These are phyloP conservation scores for Eulemur rubriventer DNA, from an alignment of 2,797 vertebrate species.

Conservation along the genomic window DNA sequence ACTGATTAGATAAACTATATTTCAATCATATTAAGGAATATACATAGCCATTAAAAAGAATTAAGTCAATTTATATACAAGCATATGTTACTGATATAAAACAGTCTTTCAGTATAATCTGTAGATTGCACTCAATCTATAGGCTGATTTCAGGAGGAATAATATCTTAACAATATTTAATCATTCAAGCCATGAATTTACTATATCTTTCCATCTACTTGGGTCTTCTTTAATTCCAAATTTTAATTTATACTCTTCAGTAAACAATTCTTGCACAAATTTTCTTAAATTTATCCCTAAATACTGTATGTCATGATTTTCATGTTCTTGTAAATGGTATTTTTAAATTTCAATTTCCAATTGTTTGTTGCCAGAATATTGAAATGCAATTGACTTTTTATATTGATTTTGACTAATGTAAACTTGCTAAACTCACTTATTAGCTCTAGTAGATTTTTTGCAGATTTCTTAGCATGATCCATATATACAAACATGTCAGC, in stretches of 20 bases:
- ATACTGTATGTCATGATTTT: conserved; percentile 15
- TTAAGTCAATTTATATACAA: conserved; percentile 18
- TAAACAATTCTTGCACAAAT: not conserved
- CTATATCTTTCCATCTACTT: conserved; percentile 43
- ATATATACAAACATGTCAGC: not conserved
- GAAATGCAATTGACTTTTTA: conserved; percentile 40
- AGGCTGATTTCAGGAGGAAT: conserved; percentile 7
- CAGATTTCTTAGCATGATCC: conserved; percentile 23
- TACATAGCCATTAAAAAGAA: conserved; percentile 17
- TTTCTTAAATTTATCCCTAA: conserved; percentile 46
- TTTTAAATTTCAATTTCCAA: conserved; percentile 21
- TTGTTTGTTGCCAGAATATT: conserved; percentile 34
- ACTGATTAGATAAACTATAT: conserved; percentile 11
- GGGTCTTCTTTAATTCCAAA: conserved; percentile 43
- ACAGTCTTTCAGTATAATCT: not conserved
- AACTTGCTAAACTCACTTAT: not conserved
- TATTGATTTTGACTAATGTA: conserved; percentile 35
- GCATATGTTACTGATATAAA: conserved; percentile 37
- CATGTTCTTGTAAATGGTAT: conserved; percentile 4
- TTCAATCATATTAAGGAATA: conserved; percentile 30
- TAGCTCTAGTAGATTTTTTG: not conserved
- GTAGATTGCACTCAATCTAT: conserved; percentile 16
- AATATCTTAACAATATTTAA: conserved; percentile 33
- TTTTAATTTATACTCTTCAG: conserved; percentile 45
- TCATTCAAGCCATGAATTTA: conserved; percentile 31